phyloP scores from a whole-genome alignment of 2,113 vertebrate genomes.

The Peucedramus taeniatus region DNA sequence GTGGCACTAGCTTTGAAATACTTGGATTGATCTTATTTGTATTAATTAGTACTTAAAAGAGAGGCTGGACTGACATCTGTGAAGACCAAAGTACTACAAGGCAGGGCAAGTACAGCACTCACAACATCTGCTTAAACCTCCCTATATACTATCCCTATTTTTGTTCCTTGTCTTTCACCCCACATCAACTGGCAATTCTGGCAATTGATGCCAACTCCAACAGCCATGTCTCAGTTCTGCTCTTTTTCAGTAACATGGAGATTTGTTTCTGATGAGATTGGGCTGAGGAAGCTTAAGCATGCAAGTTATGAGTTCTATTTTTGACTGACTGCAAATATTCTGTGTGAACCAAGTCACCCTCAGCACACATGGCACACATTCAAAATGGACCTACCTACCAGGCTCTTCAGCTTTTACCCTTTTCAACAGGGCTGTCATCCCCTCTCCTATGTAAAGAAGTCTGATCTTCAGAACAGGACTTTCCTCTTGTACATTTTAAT shows the following conservation, averaged over 20 bases:
- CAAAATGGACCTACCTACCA: constrained; percentile 7
- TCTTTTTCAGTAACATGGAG: background rate
- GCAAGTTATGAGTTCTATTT: constrained; percentile 62
- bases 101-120: background rate
- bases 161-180: background rate
- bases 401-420: background rate
- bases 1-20: background rate
- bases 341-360: constrained; percentile 54
- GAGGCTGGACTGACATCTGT: background rate
- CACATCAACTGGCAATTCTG: background rate
- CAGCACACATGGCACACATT: constrained; percentile 4
- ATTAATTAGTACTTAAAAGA: background rate
- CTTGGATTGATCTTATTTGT: background rate
- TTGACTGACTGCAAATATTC: constrained; percentile 45
- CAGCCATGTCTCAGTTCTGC: background rate
- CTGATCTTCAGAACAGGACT: background rate
- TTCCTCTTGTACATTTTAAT: background rate
- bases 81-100: background rate
- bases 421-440: background rate
- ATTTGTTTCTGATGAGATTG: constrained; percentile 11
- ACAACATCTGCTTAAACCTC: background rate
- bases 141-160: background rate
- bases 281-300: constrained; percentile 39
- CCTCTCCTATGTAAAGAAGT: background rate
- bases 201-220: background rate